Percentiles rank a stretch among this genome's conserved stretches.
phyloP scores from a whole-genome alignment of 2,888 invertebrate species.

The Lydus trimaculatus region DNA sequence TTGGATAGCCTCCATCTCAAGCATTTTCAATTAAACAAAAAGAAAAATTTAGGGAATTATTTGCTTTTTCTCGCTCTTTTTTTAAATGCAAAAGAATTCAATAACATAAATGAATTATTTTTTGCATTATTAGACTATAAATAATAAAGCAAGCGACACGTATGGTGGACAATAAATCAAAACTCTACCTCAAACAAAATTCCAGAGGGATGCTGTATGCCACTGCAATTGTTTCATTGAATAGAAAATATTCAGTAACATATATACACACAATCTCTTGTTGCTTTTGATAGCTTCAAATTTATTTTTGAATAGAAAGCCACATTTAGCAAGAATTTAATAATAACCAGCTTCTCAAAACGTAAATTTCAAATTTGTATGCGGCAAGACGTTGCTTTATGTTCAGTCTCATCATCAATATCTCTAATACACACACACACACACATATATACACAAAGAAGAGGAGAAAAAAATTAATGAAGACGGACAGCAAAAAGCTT shows the following conservation, averaged over 20 bases:
- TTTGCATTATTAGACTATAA: not conserved
- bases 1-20: constrained; percentile 35
- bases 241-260: not conserved
- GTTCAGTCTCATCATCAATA: not conserved
- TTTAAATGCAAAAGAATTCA: not conserved
- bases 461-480: not conserved
- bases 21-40: constrained; percentile 11
- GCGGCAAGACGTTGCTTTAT: constrained; percentile 17
- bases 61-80: not conserved
- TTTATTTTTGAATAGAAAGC: not conserved
- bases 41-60: not conserved
- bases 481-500: not conserved
- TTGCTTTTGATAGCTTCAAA: not conserved
- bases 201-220: not conserved
- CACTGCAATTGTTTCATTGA: not conserved
- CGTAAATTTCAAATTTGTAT: constrained; percentile 38
- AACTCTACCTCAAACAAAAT: constrained; percentile 21
- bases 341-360: constrained; percentile 30
- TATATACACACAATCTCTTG: not conserved
- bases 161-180: constrained; percentile 34
- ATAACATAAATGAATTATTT: not conserved
- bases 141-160: constrained; percentile 28
- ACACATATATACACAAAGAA: not conserved
- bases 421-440: not conserved
- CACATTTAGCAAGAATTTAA: constrained; percentile 25